Percentiles rank a stretch among this genome's conserved stretches.
Conservation (phyloP, 1,140 invertebrate genomes). For the Helicoverpa armigera region DNA sequence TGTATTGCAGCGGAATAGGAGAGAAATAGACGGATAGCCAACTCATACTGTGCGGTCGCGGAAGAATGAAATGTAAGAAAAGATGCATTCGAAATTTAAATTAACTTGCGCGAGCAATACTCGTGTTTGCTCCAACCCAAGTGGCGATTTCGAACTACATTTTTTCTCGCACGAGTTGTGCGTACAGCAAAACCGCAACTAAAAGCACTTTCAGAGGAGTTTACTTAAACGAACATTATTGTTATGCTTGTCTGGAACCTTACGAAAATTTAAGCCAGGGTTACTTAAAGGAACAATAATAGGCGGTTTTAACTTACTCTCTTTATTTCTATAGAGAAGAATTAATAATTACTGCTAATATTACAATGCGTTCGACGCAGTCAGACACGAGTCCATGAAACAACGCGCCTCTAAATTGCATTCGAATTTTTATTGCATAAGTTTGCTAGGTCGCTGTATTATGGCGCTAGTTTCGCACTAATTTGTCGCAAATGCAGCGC, state of each 20-base stretch:
- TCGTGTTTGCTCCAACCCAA: too few species aligned
- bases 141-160: too few species aligned
- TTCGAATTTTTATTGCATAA: neutral
- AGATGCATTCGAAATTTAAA: too few species aligned
- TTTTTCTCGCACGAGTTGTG: too few species aligned
- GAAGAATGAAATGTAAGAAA: too few species aligned
- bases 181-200: too few species aligned
- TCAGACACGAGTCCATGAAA: neutral
- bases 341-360: constrained; percentile 25
- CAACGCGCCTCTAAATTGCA: neutral
- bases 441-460: neutral
- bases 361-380: constrained; percentile 15
- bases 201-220: too few species aligned
- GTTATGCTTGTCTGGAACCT: neutral
- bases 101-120: too few species aligned
- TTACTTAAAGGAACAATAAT: neutral
- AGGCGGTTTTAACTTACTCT: constrained; percentile 6
- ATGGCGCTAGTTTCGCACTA: neutral
- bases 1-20: too few species aligned
- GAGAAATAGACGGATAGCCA: too few species aligned
- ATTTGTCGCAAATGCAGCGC: neutral
- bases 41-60: too few species aligned
- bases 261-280: neutral
- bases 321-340: constrained; percentile 34
- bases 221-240: too few species aligned